phyloP scores from a whole-genome alignment of 1,140 invertebrate species.

The Conus ventricosus region DNA sequence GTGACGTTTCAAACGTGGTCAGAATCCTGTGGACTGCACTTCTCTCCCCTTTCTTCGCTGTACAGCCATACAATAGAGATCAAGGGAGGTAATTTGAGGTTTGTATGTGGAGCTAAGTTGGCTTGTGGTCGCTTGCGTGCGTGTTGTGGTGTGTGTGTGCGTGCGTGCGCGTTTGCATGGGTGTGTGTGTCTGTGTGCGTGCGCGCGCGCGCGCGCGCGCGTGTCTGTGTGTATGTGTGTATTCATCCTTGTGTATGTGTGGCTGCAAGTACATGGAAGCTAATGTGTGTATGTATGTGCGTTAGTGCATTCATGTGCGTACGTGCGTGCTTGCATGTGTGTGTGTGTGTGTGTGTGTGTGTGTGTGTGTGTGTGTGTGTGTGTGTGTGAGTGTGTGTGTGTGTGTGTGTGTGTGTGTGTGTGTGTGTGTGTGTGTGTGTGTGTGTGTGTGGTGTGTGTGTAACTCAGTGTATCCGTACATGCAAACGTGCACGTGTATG shows the following conservation, averaged over 20 bases:
- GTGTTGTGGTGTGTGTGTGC: constrained; percentile 4
- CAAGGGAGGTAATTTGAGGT: too few species aligned
- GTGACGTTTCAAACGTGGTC: too few species aligned
- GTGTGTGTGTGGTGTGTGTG: background rate
- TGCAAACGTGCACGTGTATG: background rate
- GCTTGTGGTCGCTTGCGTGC: too few species aligned
- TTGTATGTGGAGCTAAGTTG: too few species aligned
- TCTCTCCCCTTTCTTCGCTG: too few species aligned
- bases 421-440: constrained; percentile 16
- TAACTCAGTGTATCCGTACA: background rate
- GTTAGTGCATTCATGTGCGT: background rate
- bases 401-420: constrained; percentile 1
- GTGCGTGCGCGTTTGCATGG: background rate
- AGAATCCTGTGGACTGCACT: too few species aligned
- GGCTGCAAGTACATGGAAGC: background rate
- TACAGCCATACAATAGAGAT: too few species aligned
- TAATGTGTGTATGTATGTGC: background rate
- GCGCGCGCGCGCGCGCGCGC: background rate
- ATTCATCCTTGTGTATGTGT: background rate
- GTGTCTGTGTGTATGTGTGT: background rate
- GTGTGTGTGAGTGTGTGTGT: background rate
- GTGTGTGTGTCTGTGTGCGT: constrained; percentile 9
- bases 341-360: constrained; percentile 15
- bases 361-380: constrained; percentile 15
- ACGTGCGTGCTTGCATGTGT: background rate